Evolutionary conservation across 2,113 vertebrate genomes (phyloP), one percentile per base, ranked within the genome.

Genomic region (Microcebus griseorufus): DNA sequence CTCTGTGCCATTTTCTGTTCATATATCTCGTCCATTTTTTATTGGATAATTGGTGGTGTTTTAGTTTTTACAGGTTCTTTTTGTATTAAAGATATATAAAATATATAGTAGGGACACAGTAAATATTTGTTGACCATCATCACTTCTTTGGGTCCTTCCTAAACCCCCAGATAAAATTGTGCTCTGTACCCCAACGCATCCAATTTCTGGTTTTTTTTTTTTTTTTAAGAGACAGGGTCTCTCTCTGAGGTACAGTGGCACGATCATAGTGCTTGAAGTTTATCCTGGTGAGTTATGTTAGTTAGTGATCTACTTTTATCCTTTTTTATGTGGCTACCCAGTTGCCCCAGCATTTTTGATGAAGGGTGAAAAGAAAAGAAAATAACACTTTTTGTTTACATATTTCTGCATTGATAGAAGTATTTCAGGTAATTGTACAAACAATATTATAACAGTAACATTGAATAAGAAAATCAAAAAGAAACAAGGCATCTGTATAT

Each of bases 401-500:
- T 78, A 22, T 72, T 91, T 72, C 75, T 29, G 70, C 3, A 27
- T n/a, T 65, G 58, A 14, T 39, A 9, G 0, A 8, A 22, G 6
- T 17, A 22, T 72, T 34, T 34, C 18, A 7, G 65, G 42, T 79
- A 29, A 37, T 9, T n/a, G 45, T 48, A 23, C 23, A 51, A 10
- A 9, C n/a, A 3, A 0, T 11, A 1, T 12, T 20, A 4, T 18
- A 6, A 29, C 75, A 37, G 2, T 18, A 8, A 29, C 75, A 42
- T 2, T 0, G 75, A 34, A 23, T 4, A 3, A 27, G 65, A 86
- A 42, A 4, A 9, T 27, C 9, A 1, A n/a, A 22, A 53, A 16
- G 13, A 13, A 4, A 0, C 2, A 6, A 3, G 4, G 22, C 7
- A 0, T 11, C 22, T 6, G 0, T 16, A 14, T 16, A 14, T 14